Conservation (phyloP, 2,113 vertebrate genomes). For the Thalassarche chlororhynchos region DNA sequence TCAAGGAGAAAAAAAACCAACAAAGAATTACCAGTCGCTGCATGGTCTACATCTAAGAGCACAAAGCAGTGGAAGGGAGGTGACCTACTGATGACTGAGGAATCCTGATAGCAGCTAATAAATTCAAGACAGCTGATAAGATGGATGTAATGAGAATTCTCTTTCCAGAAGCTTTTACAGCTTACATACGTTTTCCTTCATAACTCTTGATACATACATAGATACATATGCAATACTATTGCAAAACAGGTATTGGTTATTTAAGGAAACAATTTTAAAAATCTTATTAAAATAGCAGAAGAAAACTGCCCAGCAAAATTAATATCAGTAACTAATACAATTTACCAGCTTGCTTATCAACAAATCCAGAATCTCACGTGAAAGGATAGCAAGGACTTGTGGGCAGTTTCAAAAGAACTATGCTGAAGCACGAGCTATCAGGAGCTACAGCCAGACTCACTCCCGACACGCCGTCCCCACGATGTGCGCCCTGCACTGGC, state of each 20-base stretch:
- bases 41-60: not conserved
- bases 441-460: slow-evolving; percentile 76
- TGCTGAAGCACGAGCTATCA: not conserved
- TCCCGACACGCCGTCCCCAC: slow-evolving; percentile 78
- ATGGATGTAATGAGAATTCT: not conserved
- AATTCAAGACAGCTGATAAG: not conserved
- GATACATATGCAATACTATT: not conserved
- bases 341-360: not conserved
- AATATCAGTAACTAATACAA: not conserved
- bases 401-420: not conserved
- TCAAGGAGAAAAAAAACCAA: not conserved
- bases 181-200: not conserved
- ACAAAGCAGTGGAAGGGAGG: not conserved
- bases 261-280: not conserved
- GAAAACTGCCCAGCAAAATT: not conserved
- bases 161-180: not conserved
- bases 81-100: not conserved
- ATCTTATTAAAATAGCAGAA: not conserved
- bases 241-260: not conserved
- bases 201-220: not conserved
- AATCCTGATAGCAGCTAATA: not conserved
- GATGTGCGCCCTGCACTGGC: slow-evolving; percentile 83
- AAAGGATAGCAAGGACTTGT: not conserved
- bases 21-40: not conserved
- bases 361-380: not conserved